Conservation (phyloP, 2,113 vertebrate genomes). For the Athene noctua region DNA sequence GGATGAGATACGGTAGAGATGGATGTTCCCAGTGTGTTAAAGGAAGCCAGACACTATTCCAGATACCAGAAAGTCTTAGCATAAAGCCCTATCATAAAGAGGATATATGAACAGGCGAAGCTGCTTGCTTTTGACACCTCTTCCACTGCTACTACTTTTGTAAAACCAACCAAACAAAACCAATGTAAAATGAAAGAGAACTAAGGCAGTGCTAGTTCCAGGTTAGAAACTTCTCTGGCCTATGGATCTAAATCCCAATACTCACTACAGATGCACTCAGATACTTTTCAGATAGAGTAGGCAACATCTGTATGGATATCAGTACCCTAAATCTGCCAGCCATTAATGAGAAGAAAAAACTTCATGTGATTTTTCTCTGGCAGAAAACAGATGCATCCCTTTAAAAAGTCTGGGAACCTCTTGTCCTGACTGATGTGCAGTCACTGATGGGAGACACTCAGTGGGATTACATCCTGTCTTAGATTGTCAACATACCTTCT, state of each 20-base stretch:
- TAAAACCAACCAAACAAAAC: background rate
- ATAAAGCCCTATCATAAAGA: fast-evolving
- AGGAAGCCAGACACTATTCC: background rate
- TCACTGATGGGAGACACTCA: background rate
- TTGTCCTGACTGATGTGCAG: background rate
- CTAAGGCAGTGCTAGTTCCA: background rate
- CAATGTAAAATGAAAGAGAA: background rate
- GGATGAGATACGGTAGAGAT: background rate
- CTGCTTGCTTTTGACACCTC: background rate
- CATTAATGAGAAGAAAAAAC: background rate
- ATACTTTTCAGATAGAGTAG: background rate
- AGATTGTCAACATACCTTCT: background rate
- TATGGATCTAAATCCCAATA: background rate
- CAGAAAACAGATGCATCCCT: background rate
- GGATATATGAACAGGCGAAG: background rate
- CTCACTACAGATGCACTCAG: background rate
- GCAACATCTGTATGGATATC: background rate
- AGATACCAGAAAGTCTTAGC: background rate
- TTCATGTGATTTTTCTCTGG: background rate
- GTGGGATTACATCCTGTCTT: background rate
- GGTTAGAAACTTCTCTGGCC: background rate
- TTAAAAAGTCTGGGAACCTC: background rate
- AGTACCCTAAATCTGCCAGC: background rate
- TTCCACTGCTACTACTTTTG: background rate
- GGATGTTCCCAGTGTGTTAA: background rate